These are phyloP conservation scores for Otis tarda DNA, from an alignment of 2,113 vertebrate species.

Conservation along the genomic window DNA sequence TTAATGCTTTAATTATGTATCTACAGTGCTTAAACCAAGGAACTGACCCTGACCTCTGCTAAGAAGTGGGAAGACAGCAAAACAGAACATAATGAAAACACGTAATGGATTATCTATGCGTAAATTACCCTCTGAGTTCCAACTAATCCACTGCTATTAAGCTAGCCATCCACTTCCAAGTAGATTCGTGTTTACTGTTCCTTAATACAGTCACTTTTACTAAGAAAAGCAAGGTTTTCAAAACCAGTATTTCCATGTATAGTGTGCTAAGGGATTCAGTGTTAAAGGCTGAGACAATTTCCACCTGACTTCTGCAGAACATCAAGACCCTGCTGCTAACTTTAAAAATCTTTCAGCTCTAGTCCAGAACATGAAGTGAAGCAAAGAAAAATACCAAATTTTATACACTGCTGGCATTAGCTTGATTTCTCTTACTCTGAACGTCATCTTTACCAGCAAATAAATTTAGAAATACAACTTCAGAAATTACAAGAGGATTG, in stretches of 20 bases:
- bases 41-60: constrained; percentile 46
- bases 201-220: constrained; percentile 42
- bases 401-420: background rate
- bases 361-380: background rate
- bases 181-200: constrained; percentile 33
- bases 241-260: background rate
- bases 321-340: background rate
- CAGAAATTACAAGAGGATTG: background rate
- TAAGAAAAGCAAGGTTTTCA: background rate
- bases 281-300: constrained; percentile 28
- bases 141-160: constrained; percentile 61
- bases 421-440: background rate
- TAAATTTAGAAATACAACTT: background rate
- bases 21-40: constrained; percentile 43
- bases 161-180: constrained; percentile 56
- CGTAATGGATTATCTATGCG: constrained; percentile 58
- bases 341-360: constrained; percentile 27
- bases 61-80: constrained; percentile 45
- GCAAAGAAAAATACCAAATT: background rate
- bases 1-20: constrained; percentile 59
- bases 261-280: background rate
- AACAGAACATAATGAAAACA: constrained; percentile 52
- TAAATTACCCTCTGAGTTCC: constrained; percentile 61
- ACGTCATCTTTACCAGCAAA: background rate
- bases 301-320: background rate